phyloP scores from a whole-genome alignment of 2,113 vertebrate genomes.

The Nannospalax galili region DNA sequence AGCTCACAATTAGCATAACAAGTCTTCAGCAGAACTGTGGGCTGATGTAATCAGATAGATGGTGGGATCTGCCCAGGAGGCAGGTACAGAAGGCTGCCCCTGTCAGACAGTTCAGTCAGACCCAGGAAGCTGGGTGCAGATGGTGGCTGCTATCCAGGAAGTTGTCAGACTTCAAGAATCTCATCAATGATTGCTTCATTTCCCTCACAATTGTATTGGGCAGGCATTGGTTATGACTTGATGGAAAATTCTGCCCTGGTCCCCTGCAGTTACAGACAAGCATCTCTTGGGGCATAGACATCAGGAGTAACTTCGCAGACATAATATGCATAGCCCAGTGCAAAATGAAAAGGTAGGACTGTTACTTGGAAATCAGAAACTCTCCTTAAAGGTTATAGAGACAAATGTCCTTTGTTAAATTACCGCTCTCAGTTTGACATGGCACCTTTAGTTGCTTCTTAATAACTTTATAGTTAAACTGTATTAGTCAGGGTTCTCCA shows the following conservation, averaged over 20 bases:
- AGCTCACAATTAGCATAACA: background rate
- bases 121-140: background rate
- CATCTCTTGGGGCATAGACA: background rate
- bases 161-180: background rate
- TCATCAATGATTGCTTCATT: background rate
- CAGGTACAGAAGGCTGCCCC: background rate
- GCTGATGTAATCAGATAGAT: background rate
- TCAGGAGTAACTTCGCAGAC: background rate
- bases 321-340: background rate
- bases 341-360: background rate
- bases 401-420: background rate
- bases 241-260: background rate
- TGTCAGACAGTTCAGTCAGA: background rate
- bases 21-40: background rate
- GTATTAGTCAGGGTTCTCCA: too few relatives aligned
- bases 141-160: background rate
- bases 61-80: background rate
- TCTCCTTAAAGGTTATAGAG: background rate
- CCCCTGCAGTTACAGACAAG: background rate
- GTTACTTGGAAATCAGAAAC: background rate
- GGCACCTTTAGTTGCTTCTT: background rate
- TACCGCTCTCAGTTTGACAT: background rate
- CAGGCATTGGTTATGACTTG: background rate
- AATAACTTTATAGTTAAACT: background rate
- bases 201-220: background rate